Conservation (phyloP, 2,113 vertebrate species). For the Trematomus loennbergii region DNA sequence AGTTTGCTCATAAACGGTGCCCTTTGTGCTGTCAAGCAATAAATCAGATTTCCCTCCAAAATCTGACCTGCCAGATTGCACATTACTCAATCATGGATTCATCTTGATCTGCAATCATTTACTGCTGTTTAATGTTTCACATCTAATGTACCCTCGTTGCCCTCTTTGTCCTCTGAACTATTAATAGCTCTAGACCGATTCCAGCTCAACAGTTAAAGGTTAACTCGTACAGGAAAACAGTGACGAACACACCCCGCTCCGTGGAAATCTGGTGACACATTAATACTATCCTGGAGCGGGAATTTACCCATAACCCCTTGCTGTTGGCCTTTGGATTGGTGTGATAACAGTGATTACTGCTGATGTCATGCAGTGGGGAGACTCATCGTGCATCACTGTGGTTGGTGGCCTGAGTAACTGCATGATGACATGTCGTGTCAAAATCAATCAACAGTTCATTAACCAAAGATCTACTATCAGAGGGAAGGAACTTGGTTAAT, state of each 20-base stretch:
- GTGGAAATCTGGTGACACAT: constrained; percentile 23
- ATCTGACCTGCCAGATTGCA: background rate
- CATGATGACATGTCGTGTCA: background rate
- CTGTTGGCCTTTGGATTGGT: background rate
- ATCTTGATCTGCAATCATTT: background rate
- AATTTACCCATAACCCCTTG: background rate
- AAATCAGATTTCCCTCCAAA: background rate
- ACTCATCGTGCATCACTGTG: background rate
- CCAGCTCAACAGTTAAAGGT: constrained; percentile 4
- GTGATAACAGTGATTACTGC: constrained; percentile 9
- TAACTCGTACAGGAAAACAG: constrained; percentile 10
- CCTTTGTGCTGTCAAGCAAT: background rate
- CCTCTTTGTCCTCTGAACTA: constrained; percentile 3
- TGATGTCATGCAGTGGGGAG: constrained; percentile 4
- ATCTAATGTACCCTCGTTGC: background rate
- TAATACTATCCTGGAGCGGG: background rate
- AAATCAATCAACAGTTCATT: background rate
- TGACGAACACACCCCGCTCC: background rate
- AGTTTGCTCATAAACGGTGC: background rate
- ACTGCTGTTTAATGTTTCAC: background rate
- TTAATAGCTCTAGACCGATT: constrained; percentile 11
- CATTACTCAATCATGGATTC: background rate
- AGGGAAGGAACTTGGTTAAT: background rate
- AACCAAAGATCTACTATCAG: background rate
- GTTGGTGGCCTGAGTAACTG: background rate